phyloP scores from a whole-genome alignment of 1,140 invertebrate genomes.

The Monomorium pharaonis region DNA sequence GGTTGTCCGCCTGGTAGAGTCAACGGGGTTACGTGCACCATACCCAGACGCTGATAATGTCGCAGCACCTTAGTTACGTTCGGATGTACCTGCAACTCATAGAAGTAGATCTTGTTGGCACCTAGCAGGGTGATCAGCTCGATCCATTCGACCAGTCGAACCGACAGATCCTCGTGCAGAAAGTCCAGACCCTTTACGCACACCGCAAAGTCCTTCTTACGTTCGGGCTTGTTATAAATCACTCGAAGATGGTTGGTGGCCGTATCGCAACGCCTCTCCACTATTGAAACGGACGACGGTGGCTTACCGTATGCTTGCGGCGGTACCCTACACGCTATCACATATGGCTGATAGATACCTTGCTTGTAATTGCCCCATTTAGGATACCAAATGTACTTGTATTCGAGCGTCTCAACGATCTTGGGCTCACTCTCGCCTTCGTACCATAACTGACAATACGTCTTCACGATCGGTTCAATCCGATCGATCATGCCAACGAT shows the following conservation, averaged over 20 bases:
- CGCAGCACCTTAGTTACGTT: conserved; percentile 95
- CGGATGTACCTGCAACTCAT: conserved; percentile 95
- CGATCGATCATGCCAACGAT: conserved; percentile 96
- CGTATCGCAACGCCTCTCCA: conserved; percentile 93
- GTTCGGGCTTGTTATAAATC: conserved; percentile 91
- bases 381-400: conserved; percentile 97
- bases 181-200: conserved; percentile 98
- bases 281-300: conserved; percentile 94
- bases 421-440: conserved; percentile 91
- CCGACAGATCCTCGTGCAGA: conserved; percentile 95
- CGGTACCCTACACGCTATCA: conserved; percentile 95
- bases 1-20: conserved; percentile 96
- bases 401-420: conserved; percentile 93
- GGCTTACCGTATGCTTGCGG: conserved; percentile 89
- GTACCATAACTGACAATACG: conserved; percentile 96
- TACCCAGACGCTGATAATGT: conserved; percentile 91
- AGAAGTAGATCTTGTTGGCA: conserved; percentile 97
- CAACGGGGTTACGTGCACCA: conserved; percentile 93
- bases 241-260: conserved; percentile 95
- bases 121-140: conserved; percentile 94
- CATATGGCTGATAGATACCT: conserved; percentile 95
- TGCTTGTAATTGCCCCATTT: conserved; percentile 98
- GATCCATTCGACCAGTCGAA: conserved; percentile 97
- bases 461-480: conserved; percentile 93
- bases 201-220: conserved; percentile 94